Base-by-base conservation (phyloP, 2,888 invertebrate species). In the Drosophila siamana region DNA sequence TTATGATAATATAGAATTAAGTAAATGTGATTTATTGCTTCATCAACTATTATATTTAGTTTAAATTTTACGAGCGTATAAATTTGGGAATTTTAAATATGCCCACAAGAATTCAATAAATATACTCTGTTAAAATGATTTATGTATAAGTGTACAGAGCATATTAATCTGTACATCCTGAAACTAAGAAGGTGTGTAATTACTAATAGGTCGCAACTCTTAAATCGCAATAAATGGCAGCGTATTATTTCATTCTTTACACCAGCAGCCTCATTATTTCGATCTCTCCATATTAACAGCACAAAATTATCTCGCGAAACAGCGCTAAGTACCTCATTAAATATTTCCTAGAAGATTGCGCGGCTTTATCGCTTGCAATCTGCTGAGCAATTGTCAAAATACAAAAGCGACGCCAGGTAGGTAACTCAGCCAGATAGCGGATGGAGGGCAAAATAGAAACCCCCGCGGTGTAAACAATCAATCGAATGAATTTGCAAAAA, bases 381-480 rank as follows among this genome's bases (percentile, higher is more conserved):
- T 40, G 28, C 30, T 30, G 56, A 40, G 38, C 22, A 38, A 48
- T 48, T 48, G 38, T 40, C 33, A 52, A 16, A 40, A 30, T 44
- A 13, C 19, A 19, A 44, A 36, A 43, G 33, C 16, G 5, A 9
- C 30, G 15, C 9, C 24, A 55, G 24, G 24, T 40, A 55, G 24
- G 24, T 40, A 44, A 44, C n/a, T 26, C n/a, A n/a, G 11, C 0
- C n/a, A 44, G 41, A 55, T 55, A 55, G n/a, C 33, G n/a, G 9
- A 30, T 4, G 1, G 2, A 6, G 16, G 1, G 15, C 1, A n/a
- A 43, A 44, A 54, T 16, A 41, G 38, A 48, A 69, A 44, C 26
- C 48, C 55, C 55, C 57, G n/a, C 4, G 11, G 48, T 60, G 56
- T 57, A 69, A 57, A 67, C 61, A 81, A 81, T 67, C 72, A 64